These are phyloP conservation scores for Eupithecia vulgata DNA, from an alignment of 2,888 invertebrate species.

Conservation along the genomic window DNA sequence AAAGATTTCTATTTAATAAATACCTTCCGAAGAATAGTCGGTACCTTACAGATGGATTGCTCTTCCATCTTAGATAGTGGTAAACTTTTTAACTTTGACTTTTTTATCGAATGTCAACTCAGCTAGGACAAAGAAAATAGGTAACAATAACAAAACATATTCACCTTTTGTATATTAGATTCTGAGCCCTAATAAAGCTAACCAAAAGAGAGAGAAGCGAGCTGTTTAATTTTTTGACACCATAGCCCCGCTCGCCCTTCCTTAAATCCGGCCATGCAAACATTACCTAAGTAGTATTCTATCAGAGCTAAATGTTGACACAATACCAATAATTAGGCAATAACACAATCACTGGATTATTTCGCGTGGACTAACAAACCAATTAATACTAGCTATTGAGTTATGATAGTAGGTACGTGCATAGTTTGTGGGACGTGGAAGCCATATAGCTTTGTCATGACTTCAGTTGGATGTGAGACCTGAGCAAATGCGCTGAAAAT, in stretches of 20 bases:
- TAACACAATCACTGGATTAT: constrained; percentile 10
- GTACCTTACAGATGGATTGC: no score
- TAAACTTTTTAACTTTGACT: no score
- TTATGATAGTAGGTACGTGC: not conserved
- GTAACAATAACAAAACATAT: not conserved
- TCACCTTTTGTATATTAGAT: not conserved
- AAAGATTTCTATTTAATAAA: no score
- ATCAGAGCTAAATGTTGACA: constrained; percentile 2
- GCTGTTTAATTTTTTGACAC: not conserved
- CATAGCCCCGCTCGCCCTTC: not conserved
- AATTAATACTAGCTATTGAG: constrained; percentile 8
- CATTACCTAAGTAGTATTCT: not conserved
- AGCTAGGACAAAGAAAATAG: not conserved
- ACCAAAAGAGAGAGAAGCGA: not conserved
- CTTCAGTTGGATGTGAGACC: no score
- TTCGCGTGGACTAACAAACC: constrained; percentile 5
- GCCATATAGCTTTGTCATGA: no score
- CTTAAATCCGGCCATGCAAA: not conserved
- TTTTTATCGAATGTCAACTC: not conserved
- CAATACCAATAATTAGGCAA: constrained; percentile 3
- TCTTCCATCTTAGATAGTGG: no score
- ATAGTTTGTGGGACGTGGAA: no score
- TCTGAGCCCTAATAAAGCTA: not conserved
- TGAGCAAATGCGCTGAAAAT: no score
- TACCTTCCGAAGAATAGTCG: no score